Conservation (phyloP, 2,797 vertebrate species). For the Pipistrellus pipistrellus region DNA sequence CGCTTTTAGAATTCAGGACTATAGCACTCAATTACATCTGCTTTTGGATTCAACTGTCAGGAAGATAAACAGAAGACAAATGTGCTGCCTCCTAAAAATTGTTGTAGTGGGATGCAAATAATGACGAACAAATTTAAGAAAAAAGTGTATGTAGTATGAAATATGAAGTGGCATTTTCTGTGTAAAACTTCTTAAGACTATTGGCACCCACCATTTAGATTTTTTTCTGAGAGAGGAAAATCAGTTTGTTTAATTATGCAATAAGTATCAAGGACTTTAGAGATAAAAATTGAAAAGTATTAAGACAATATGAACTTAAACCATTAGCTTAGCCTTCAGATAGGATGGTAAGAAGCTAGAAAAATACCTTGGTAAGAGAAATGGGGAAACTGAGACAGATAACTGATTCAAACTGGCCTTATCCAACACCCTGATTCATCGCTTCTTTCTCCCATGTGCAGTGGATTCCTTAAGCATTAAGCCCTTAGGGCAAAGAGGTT, state of each 20-base stretch:
- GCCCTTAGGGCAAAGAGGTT: background rate
- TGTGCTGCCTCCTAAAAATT: background rate
- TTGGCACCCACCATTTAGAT: constrained; percentile 17
- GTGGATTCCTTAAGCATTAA: background rate
- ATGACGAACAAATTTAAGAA: background rate
- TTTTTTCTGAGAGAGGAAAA: background rate
- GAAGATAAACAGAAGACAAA: background rate
- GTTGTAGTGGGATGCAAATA: background rate
- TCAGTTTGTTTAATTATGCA: background rate
- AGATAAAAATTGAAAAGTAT: constrained; percentile 49
- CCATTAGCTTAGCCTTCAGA: background rate
- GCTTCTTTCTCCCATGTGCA: background rate
- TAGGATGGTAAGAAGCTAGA: background rate
- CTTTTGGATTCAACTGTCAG: background rate
- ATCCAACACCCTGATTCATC: background rate
- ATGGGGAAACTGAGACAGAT: background rate
- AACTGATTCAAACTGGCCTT: background rate
- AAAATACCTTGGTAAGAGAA: background rate
- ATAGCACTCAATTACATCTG: background rate
- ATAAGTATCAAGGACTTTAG: constrained; percentile 15
- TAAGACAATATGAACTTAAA: constrained; percentile 63
- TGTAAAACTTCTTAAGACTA: constrained; percentile 39
- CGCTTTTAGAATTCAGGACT: constrained; percentile 5
- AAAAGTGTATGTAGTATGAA: background rate
- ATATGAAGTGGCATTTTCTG: background rate